These are phyloP conservation scores for Dynastes maya DNA, from an alignment of 2,888 invertebrate genomes.

Conservation along the genomic window DNA sequence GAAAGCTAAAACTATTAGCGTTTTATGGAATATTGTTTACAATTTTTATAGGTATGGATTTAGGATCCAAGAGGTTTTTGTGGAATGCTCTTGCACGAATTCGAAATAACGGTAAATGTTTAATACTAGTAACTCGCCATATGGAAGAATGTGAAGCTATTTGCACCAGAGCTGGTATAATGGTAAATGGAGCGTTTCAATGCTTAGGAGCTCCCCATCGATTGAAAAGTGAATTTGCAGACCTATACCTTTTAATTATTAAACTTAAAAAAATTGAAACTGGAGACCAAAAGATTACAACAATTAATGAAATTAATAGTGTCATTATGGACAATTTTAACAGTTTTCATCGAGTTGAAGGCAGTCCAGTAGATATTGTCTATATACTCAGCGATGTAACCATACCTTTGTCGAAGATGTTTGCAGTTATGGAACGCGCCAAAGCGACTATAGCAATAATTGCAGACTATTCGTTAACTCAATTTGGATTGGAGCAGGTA, in stretches of 20 bases:
- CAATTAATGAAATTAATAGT: conserved; percentile 69
- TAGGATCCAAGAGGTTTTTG: conserved; percentile 84
- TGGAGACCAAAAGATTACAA: conserved; percentile 78
- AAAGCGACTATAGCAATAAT: conserved; percentile 68
- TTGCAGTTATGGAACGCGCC: conserved; percentile 80
- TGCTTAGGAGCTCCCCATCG: conserved; percentile 88
- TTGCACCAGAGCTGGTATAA: conserved; percentile 85
- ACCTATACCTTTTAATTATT: conserved; percentile 71
- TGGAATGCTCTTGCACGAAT: conserved; percentile 84
- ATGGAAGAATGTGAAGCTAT: conserved; percentile 93
- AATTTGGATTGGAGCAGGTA: conserved; percentile 86
- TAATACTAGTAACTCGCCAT: conserved; percentile 88
- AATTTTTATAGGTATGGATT: conserved; percentile 80
- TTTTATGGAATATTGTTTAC: conserved; percentile 80
- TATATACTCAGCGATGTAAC: conserved; percentile 78
- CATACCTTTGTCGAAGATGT: conserved; percentile 83
- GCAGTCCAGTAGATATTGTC: conserved; percentile 82
- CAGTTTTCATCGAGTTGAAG: conserved; percentile 68
- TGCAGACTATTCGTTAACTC: conserved; percentile 88
- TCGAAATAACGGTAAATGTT: conserved; percentile 80
- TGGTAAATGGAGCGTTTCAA: conserved; percentile 88
- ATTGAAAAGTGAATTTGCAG: conserved; percentile 84
- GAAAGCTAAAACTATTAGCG: neutral
- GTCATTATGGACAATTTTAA: conserved; percentile 63
- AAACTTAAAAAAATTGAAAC: conserved; percentile 82